These are phyloP conservation scores for Torymus auratus DNA, from an alignment of 2,888 invertebrate genomes.

Conservation along the genomic window DNA sequence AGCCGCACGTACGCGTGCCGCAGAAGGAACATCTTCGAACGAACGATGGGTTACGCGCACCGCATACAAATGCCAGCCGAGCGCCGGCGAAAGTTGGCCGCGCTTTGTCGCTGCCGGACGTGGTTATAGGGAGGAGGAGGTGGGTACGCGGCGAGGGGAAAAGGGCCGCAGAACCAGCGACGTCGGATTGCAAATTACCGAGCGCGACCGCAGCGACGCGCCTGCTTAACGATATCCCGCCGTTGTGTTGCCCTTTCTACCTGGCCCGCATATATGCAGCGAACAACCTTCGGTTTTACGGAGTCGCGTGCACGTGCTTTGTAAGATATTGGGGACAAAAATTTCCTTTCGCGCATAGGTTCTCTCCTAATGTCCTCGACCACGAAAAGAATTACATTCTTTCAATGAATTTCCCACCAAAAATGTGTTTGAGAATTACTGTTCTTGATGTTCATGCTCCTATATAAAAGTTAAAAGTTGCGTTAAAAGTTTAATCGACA, in stretches of 20 bases:
- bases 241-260: slow-evolving; percentile 25
- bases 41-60: slow-evolving; percentile 57
- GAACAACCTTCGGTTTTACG: background rate
- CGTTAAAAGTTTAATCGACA: too few species aligned
- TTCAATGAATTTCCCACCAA: too few species aligned
- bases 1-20: background rate
- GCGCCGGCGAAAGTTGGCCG: slow-evolving; percentile 61
- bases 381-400: too few species aligned
- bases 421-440: too few species aligned
- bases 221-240: too few species aligned
- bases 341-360: too few species aligned
- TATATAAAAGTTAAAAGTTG: too few species aligned
- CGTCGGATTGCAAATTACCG: slow-evolving; percentile 66
- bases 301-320: too few species aligned
- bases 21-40: slow-evolving; percentile 56
- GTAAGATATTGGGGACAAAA: too few species aligned
- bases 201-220: slow-evolving; percentile 57
- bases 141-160: too few species aligned
- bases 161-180: background rate
- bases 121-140: background rate
- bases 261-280: slow-evolving; percentile 5
- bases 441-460: too few species aligned
- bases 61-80: slow-evolving; percentile 61
- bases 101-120: slow-evolving; percentile 62
- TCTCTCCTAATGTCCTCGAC: too few species aligned